Conservation (phyloP, 1,140 invertebrate species). For the Musca vetustissima region DNA sequence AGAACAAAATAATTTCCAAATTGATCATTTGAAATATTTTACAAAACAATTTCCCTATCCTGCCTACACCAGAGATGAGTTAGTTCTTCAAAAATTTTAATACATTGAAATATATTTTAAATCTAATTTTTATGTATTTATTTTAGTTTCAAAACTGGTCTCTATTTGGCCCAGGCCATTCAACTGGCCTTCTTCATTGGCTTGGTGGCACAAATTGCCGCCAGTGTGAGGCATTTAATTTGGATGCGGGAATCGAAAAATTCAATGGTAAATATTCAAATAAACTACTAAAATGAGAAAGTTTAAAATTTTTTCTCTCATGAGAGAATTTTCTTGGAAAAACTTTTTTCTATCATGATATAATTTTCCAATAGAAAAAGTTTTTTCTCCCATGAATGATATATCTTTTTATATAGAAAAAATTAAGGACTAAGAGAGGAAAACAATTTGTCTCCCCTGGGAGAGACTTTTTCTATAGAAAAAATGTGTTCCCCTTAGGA, state of each 20-base stretch:
- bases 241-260: slow-evolving; percentile 68
- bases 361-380: too few species aligned
- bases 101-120: not conserved
- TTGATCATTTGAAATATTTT: slow-evolving; percentile 60
- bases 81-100: slow-evolving; percentile 41
- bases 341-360: too few species aligned
- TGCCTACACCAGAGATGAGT: slow-evolving; percentile 65
- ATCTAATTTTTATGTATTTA: too few species aligned
- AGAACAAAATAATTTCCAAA: slow-evolving; percentile 28
- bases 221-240: slow-evolving; percentile 64
- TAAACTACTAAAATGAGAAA: too few species aligned
- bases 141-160: slow-evolving; percentile 63
- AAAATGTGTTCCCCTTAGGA: too few species aligned
- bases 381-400: too few species aligned
- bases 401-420: too few species aligned
- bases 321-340: too few species aligned
- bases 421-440: too few species aligned
- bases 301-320: too few species aligned
- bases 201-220: slow-evolving; percentile 64
- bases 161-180: slow-evolving; percentile 66
- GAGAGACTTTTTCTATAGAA: too few species aligned
- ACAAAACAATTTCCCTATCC: slow-evolving; percentile 71
- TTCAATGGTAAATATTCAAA: slow-evolving; percentile 62
- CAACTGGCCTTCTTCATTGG: slow-evolving; percentile 66
- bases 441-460: too few species aligned